Evolutionary conservation across 2,797 vertebrate species (phyloP), one percentile per base, ranked within the genome.

Genomic region (Leuciscus waleckii): DNA sequence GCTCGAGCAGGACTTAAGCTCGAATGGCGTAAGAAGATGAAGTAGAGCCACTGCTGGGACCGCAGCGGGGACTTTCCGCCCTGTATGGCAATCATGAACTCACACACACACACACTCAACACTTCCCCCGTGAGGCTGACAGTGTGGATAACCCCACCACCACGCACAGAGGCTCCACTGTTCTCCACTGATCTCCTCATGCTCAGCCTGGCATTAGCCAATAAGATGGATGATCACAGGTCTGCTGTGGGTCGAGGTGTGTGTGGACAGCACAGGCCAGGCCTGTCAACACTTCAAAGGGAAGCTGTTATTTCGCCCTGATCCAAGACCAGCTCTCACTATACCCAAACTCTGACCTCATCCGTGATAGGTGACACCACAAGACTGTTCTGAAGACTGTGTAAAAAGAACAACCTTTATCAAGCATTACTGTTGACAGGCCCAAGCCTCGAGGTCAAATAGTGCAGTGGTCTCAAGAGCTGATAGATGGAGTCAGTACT

Each of bases 151-250:
- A 76, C 56, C 41, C 73, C 63, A 63, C 71, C 54, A 51, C 49
- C 49, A n/a, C n/a, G 61, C 73, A 89, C 86, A 89, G 86, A 83
- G 51, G 51, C 82, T 75, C 82, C 82, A 81, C 89, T 89, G 89
- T 89, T 87, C 89, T 91, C 88, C 86, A 85, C 88, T 92, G 91
- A 88, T 90, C 88, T 81, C 71, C 79, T 86, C 90, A 85, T 89
- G 90, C 91, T 91, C 90, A 78, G 79, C 89, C 87, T 92, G 90
- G 88, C 91, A 91, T 92, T 92, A 90, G 87, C 74, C 88, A 86
- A 69, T 67, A 81, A 89, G 91, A 92, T 88, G 89, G 92, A 89
- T 87, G 84, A 87, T 87, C 58, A 61, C 80, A 82, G 80, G 78
- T 74, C 88, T 37, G 49, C 67, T 76, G 61, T 49, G 82, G 83